Evolutionary conservation across 2,113 vertebrate genomes (phyloP), one percentile per base, ranked within the genome.

Genomic region (Procavia capensis): DNA sequence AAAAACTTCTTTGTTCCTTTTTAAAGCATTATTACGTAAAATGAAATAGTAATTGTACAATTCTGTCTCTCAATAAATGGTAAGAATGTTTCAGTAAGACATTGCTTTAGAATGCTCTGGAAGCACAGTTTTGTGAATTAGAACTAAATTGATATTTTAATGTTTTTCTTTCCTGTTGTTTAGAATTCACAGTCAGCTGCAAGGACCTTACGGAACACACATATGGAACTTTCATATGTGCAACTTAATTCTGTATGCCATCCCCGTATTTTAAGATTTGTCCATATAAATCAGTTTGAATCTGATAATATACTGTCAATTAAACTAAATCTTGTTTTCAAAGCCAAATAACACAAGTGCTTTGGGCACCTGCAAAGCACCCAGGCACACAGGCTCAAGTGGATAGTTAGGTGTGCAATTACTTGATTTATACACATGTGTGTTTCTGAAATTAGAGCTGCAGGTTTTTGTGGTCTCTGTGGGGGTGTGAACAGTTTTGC

Each of bases 271-370:
- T 85, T 81, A 86, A 95, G 83, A 79, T 94, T 86, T 94, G 96
- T 87, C 86, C 45, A 66, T 68, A 88, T 72, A 95, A 96, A 84
- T 96, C 90, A 94, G 68, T n/a, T 94, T 96, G 91, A 93, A 93
- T 97, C 91, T 90, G 97, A 95, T 96, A 96, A 96, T 95, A 97
- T 94, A 78, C 95, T 97, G 93, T 97, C 93, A 96, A 93, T 96
- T 96, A 97, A 93, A 87, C 34, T 50, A 85, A 93, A 92, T 66
- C 83, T 91, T 90, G 81, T 90, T 97, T 96, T 94, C 83, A 92
- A 96, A 92, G 93, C 81, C 90, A 95, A 96, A 83, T 54, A 95
- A 39, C 61, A 50, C 68, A 90, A 88, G n/a, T 82, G 87, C 94
- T 84, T 87, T 13, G 0, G 81, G 93, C 92, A 96, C 78, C 81